Base-by-base conservation (phyloP, 2,888 invertebrate species). In the Polydrusus pterygomalis region DNA sequence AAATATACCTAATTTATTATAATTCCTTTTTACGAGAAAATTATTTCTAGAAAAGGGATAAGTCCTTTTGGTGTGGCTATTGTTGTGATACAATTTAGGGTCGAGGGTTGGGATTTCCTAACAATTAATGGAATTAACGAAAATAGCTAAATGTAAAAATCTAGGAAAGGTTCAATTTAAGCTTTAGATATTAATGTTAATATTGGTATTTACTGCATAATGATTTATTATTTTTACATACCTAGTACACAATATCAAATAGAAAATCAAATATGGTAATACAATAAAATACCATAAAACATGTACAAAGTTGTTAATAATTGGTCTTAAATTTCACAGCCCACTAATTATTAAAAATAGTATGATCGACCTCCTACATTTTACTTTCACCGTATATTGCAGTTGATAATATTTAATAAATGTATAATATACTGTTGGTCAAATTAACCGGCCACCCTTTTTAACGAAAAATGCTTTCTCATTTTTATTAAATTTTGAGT, bases 311-410 rank as follows among this genome's bases (percentile, higher is more conserved):
- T 47, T 47, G 47, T 47, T 47, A 51, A 51, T 20, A 51, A 25
- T 20, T n/a, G 20, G 51, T 51, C 25, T 51, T 51, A 60, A 43
- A 63, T 45, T 45, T 65, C 43, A 65, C 65, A 49, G 45, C 30
- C 47, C 49, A 65, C 45, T 49, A 43, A 65, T 49, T 47, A 65
- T 38, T 47, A 49, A 65, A 56, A 65, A 65, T 40, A n/a, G 15
- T 64, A 43, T 17, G 13, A 65, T 65, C n/a, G 15, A 34, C 43
- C 65, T n/a, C n/a, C n/a, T n/a, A n/a, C n/a, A 49, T 65, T 18
- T n/a, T n/a, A 65, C 65, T 65, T 49, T 65, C 65, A 65, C 65
- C 30, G 13, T 65, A 30, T 34, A 49, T n/a, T 30, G 49, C 65
- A 25, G 15, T 60, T 63, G 63, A 38, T 56, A 56, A 56, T 30